A percentile compares a stretch with the other conserved stretches of the same genome.
Conservation (phyloP, 2,888 invertebrate genomes). For the Notodromas monacha region DNA sequence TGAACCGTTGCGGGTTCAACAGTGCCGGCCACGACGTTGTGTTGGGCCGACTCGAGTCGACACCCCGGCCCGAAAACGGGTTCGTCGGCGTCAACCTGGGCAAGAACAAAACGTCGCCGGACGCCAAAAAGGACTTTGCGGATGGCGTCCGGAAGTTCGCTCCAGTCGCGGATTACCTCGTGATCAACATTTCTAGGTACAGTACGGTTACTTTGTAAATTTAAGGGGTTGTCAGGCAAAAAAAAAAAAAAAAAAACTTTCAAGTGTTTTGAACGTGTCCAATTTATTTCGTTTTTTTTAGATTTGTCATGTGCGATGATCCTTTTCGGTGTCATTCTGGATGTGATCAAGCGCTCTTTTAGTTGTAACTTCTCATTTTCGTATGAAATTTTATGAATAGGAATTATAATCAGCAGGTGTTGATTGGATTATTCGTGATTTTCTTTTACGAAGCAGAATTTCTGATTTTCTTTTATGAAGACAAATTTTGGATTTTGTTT, state of each 20-base stretch:
- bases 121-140: constrained; percentile 47
- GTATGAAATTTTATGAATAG: too few relatives aligned
- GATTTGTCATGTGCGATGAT: not conserved
- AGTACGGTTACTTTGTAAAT: too few relatives aligned
- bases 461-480: not conserved
- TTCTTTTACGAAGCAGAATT: constrained; percentile 2
- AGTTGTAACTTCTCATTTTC: constrained; percentile 5
- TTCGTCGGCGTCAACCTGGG: constrained; percentile 78
- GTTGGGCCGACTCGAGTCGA: constrained; percentile 24
- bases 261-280: not conserved
- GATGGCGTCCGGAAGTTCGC: constrained; percentile 50
- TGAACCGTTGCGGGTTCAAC: constrained; percentile 81
- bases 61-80: constrained; percentile 20
- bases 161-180: constrained; percentile 63
- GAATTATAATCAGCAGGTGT: too few relatives aligned
- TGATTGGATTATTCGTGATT: too few relatives aligned
- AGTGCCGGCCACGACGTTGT: constrained; percentile 63
- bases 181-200: constrained; percentile 64
- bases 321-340: too few relatives aligned
- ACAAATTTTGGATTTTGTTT: constrained; percentile 1
- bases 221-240: constrained; percentile 9
- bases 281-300: constrained; percentile 4
- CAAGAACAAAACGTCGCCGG: constrained; percentile 51
- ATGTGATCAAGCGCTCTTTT: not conserved
- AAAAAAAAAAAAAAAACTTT: constrained; percentile 7